phyloP scores from a whole-genome alignment of 2,888 invertebrate genomes.

The Phalangium opilio region DNA sequence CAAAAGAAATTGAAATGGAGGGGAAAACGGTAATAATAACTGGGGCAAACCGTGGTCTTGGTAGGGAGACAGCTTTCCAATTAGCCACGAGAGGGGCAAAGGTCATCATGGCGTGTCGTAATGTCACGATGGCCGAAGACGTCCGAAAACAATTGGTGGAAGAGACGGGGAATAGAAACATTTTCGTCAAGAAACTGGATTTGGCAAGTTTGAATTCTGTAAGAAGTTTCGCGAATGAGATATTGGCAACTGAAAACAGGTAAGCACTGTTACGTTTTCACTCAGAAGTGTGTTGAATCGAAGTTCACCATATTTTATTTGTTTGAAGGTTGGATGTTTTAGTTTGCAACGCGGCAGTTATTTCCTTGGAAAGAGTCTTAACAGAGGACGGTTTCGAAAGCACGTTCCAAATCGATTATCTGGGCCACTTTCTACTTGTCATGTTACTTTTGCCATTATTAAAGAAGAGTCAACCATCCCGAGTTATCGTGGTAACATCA shows the following conservation, averaged over 20 bases:
- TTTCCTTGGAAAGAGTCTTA: not conserved
- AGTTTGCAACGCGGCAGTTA: not conserved
- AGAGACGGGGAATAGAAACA: too few species aligned
- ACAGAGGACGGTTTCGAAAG: not conserved
- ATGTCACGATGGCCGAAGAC: slow-evolving; percentile 51
- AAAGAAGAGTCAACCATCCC: slow-evolving; percentile 9
- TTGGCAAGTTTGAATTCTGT: slow-evolving; percentile 28
- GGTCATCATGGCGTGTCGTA: slow-evolving; percentile 71
- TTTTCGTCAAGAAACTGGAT: slow-evolving; percentile 19
- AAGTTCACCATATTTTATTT: too few species aligned
- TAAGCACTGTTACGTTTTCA: too few species aligned
- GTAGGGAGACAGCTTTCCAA: slow-evolving; percentile 14
- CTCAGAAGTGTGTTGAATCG: too few species aligned
- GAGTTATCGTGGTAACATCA: slow-evolving; percentile 22
- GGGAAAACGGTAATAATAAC: slow-evolving; percentile 76
- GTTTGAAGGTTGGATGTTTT: slow-evolving; percentile 3
- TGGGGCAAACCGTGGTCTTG: slow-evolving; percentile 59
- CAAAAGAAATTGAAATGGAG: slow-evolving; percentile 37
- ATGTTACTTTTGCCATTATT: slow-evolving; percentile 1
- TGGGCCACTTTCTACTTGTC: not conserved
- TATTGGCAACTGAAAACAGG: not conserved
- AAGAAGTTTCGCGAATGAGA: slow-evolving; percentile 28
- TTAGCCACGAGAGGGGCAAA: slow-evolving; percentile 38
- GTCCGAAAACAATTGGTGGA: slow-evolving; percentile 30
- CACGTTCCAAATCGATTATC: slow-evolving; percentile 1